Base-by-base conservation (phyloP, 1,140 invertebrate species). In the Heterodera schachtii region DNA sequence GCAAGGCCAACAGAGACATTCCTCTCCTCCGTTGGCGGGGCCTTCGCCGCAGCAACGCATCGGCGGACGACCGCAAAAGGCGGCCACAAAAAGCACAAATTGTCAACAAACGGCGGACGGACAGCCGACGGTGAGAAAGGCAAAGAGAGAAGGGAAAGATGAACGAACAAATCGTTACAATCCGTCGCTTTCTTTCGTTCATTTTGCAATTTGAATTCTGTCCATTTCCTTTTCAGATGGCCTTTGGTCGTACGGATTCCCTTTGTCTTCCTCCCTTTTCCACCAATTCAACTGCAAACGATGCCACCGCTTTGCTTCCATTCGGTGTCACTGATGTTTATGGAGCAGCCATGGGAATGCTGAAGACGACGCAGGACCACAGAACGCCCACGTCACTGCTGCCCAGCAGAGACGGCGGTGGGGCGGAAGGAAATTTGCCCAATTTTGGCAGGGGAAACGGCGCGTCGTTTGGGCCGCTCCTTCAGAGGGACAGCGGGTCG, bases 301-400 rank as follows among this genome's bases (percentile, higher is more conserved):
- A 19, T 19, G 57, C 13, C 19, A 19, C 1, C 1, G 1, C 57
- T 64, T 64, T 64, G 57, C 57, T 64, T 64, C 57, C 57, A 19
- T 64, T 64, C 16, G 57, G 16, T 13, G 57, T 19, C 16, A 64
- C 57, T 19, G 57, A 64, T 64, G 13, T 64, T 11, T 64, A 64
- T 19, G 57, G 57, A 64, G 57, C 57, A 19, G 57, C 57, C 11
- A 31, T 78, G 77, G 77, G 66, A 69, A 64, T 69, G 31, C 77
- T 64, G 7, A 31, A 43, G 64, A 64, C 57, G 16, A 19, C 57
- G 19, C 2, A 11, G 57, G 57, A 13, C 4, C 11, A 64, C 57
- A 13, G 57, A 64, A 64, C 57, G 57, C 57, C 57, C 5, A 64
- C 57, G 16, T 64, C 52, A 16, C 52, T 52, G 52, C 9, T 52